Evolutionary conservation across 2,888 invertebrate species (phyloP).

Genomic region (Calameuta filiformis): DNA sequence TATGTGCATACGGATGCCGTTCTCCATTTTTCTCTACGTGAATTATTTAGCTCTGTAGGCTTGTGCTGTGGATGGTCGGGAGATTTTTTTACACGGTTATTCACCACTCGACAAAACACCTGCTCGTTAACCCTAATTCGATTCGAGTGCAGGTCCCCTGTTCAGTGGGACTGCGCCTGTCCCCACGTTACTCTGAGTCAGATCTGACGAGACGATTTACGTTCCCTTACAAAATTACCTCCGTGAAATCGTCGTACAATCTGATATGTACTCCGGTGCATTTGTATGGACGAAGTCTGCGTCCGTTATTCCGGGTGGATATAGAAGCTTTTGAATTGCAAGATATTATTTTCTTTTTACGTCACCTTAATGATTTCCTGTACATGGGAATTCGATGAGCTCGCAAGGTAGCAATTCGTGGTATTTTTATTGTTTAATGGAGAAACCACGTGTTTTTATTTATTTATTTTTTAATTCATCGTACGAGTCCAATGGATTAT

Average conservation of each 20-base stretch:
- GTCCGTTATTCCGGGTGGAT: not conserved
- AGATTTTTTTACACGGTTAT: slow-evolving; percentile 6
- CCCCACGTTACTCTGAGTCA: not conserved
- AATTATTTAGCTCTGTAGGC: not conserved
- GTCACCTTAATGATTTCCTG: not conserved
- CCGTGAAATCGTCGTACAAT: not conserved
- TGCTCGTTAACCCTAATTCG: slow-evolving; percentile 12
- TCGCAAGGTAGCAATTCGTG: not conserved
- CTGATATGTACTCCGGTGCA: not conserved
- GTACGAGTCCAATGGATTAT: not conserved
- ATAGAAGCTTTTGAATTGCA: not conserved
- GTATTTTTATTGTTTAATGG: not conserved
- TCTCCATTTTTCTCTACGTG: not conserved
- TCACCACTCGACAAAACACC: slow-evolving; percentile 4
- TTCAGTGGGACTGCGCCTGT: not conserved
- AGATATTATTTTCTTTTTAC: not conserved
- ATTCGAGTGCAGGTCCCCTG: not conserved
- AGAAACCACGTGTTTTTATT: not conserved
- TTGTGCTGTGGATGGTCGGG: not conserved
- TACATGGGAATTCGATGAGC: not conserved
- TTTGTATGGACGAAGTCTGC: not conserved
- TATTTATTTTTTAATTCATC: no score
- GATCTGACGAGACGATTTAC: not conserved
- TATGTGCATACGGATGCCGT: not conserved
- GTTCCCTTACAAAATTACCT: not conserved